Evolutionary conservation across 2,113 vertebrate genomes (phyloP).

Genomic region (Chlorocebus sabaeus): DNA sequence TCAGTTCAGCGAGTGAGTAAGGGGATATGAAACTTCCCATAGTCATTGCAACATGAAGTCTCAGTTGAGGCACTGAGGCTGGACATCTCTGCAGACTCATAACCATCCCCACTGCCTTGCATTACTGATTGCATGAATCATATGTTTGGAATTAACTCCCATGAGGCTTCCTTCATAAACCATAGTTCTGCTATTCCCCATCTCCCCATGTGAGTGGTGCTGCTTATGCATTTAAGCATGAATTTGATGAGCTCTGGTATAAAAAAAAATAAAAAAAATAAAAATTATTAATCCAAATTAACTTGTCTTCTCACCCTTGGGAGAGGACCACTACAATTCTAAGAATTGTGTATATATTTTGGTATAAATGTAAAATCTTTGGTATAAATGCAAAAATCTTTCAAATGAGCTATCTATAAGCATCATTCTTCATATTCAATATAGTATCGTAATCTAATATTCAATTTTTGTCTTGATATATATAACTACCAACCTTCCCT

Average conservation of each 20-base stretch:
- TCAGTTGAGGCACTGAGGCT: background rate
- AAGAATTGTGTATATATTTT: constrained; percentile 67
- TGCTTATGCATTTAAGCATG: background rate
- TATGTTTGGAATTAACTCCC: background rate
- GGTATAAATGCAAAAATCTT: constrained; percentile 65
- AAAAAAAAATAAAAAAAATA: background rate
- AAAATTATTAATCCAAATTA: background rate
- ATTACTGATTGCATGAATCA: background rate
- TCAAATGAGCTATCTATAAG: constrained; percentile 56
- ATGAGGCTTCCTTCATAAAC: background rate
- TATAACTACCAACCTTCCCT: constrained; percentile 58
- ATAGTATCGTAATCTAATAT: background rate
- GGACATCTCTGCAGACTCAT: background rate
- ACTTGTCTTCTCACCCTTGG: background rate
- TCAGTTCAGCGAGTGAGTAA: background rate
- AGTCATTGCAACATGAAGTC: background rate
- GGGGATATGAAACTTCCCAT: background rate
- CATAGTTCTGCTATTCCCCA: background rate
- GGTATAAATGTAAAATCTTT: constrained; percentile 66
- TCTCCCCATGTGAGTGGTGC: background rate
- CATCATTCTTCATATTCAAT: constrained; percentile 64
- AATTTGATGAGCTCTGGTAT: background rate
- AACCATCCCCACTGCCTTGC: too few species aligned
- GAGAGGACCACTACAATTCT: constrained; percentile 48
- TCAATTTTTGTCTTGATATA: constrained; percentile 11